phyloP scores from a whole-genome alignment of 2,113 vertebrate genomes.

The Accipiter cooperii region DNA sequence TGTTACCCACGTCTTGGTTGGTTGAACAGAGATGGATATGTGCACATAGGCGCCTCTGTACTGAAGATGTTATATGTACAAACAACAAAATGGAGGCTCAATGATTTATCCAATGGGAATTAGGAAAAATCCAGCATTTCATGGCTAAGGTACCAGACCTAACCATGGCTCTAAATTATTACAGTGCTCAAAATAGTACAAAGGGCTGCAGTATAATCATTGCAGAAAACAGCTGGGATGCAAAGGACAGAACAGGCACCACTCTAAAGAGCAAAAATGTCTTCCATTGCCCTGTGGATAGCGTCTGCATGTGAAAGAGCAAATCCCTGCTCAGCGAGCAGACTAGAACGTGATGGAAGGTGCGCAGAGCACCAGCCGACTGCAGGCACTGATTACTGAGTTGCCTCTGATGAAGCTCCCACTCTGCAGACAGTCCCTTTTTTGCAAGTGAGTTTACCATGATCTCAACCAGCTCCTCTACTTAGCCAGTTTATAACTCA shows the following conservation, averaged over 20 bases:
- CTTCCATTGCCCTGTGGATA: neutral
- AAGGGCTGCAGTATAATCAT: neutral
- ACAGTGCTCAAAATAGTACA: neutral
- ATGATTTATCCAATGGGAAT: neutral
- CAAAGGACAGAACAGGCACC: neutral
- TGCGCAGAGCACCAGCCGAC: neutral
- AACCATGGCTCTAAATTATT: neutral
- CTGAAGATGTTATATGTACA: neutral
- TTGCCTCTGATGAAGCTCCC: neutral
- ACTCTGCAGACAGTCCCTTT: neutral
- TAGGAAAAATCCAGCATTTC: neutral
- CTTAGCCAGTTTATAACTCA: neutral
- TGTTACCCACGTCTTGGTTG: neutral
- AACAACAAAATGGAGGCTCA: neutral
- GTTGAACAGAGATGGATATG: neutral
- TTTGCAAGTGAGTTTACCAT: neutral
- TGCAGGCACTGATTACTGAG: neutral
- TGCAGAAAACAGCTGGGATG: neutral
- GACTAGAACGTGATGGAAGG: accelerated
- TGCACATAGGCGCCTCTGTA: neutral
- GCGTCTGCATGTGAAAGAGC: neutral
- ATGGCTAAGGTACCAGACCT: neutral
- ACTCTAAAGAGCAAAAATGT: neutral
- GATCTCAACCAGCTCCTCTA: neutral
- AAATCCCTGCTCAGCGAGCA: neutral